Evolutionary conservation across 2,797 vertebrate species (phyloP).

Genomic region (Huso huso): DNA sequence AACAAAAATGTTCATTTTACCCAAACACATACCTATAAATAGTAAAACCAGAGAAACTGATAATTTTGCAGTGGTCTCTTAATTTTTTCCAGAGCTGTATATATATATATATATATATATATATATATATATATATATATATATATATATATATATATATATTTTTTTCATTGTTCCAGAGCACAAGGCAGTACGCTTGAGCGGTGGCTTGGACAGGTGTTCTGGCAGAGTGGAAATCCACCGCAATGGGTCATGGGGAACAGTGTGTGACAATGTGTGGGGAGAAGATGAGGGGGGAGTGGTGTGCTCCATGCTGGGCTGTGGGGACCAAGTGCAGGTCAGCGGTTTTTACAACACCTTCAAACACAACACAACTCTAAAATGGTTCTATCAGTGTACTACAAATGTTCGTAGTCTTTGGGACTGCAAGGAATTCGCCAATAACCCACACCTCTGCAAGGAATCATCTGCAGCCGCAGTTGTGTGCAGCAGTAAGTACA

Average conservation of each 20-base stretch:
- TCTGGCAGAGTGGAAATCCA: not conserved
- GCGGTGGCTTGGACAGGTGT: not conserved
- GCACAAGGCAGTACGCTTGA: not conserved
- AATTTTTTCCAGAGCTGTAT: no score
- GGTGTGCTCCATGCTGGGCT: not conserved
- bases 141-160: no score
- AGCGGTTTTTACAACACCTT: not conserved
- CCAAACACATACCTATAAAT: no score
- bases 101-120: no score
- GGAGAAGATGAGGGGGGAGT: not conserved
- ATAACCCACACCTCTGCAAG: not conserved
- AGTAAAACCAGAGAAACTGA: no score
- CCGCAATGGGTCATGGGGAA: not conserved
- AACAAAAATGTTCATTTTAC: no score
- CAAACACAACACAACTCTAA: not conserved
- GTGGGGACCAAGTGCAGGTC: not conserved
- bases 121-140: no score
- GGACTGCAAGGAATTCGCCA: not conserved
- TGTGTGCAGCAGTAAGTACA: not conserved
- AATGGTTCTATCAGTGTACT: not conserved
- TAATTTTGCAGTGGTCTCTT: no score
- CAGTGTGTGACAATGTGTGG: not conserved
- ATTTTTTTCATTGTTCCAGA: not conserved
- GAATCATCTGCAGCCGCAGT: not conserved
- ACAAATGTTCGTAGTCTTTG: not conserved